These are phyloP conservation scores for Lymantria monacha DNA, from an alignment of 2,888 invertebrate species.

Conservation along the genomic window DNA sequence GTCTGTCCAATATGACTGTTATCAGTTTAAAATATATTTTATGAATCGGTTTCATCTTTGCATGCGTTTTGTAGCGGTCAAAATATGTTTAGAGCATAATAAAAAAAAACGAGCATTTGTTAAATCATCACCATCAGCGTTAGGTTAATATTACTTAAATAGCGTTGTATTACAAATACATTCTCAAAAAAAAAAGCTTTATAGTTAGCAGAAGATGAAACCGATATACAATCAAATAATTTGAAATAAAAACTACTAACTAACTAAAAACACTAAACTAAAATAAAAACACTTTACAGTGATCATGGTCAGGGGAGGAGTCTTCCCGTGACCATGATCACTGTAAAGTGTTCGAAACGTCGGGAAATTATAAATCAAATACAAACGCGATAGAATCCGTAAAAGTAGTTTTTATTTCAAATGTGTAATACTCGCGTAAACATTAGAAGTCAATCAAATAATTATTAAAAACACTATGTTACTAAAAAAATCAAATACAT, in stretches of 20 bases:
- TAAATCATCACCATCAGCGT: not conserved
- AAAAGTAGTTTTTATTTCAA: no score
- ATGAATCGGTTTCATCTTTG: slow-evolving; percentile 37
- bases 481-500: slow-evolving; percentile 5
- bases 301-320: no score
- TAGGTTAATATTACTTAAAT: not conserved
- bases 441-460: slow-evolving; percentile 38
- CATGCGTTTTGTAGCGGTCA: slow-evolving; percentile 21
- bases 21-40: slow-evolving; percentile 18
- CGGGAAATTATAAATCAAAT: no score
- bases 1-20: slow-evolving; percentile 37
- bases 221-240: slow-evolving; percentile 35
- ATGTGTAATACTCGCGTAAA: no score
- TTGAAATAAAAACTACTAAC: no score
- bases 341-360: no score
- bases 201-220: slow-evolving; percentile 47
- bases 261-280: no score
- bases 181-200: slow-evolving; percentile 22
- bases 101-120: slow-evolving; percentile 1
- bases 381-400: no score
- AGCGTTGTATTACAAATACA: slow-evolving; percentile 6
- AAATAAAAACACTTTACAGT: no score
- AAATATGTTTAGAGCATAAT: slow-evolving; percentile 17
- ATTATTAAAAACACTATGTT: slow-evolving; percentile 34
- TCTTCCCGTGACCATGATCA: no score